phyloP scores from a whole-genome alignment of 2,797 vertebrate genomes.

The Anabacerthia variegaticeps region DNA sequence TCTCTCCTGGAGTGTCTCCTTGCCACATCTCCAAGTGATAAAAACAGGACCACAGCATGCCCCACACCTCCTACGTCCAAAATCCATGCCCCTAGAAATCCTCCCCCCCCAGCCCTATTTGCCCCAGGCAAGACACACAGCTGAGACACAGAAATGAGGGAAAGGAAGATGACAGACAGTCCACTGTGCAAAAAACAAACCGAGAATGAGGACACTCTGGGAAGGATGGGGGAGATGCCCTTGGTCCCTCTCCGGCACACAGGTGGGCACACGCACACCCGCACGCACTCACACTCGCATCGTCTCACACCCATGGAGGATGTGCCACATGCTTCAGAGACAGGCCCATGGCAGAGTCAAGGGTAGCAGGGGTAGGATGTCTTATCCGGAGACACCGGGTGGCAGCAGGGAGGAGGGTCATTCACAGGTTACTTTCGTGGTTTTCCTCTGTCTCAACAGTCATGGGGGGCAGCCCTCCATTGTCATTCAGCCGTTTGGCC shows the following conservation, averaged over 20 bases:
- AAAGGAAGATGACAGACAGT: slow-evolving; percentile 58
- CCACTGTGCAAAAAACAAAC: slow-evolving; percentile 54
- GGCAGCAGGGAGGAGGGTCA: background rate
- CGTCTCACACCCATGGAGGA: background rate
- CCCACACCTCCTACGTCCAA: background rate
- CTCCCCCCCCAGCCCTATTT: background rate
- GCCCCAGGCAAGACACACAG: slow-evolving; percentile 7
- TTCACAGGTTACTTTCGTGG: slow-evolving; percentile 91
- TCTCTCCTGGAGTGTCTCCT: background rate
- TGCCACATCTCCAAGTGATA: background rate
- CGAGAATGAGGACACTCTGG: slow-evolving; percentile 13
- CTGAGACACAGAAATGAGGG: slow-evolving; percentile 65
- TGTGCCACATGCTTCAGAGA: slow-evolving; percentile 65
- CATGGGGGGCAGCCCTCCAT: slow-evolving; percentile 92
- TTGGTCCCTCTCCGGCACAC: slow-evolving; percentile 5
- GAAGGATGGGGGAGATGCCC: slow-evolving; percentile 33
- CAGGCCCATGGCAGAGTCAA: slow-evolving; percentile 47
- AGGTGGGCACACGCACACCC: background rate
- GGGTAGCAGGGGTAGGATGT: slow-evolving; percentile 47
- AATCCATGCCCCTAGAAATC: slow-evolving; percentile 1
- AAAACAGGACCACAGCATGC: background rate
- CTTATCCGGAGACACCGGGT: background rate
- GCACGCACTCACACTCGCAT: background rate
- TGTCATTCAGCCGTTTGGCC: slow-evolving; percentile 94
- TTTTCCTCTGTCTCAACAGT: slow-evolving; percentile 77